Base-by-base conservation (phyloP, 92 coral and sea anemone genomes). In the Pocillopora grandis region DNA sequence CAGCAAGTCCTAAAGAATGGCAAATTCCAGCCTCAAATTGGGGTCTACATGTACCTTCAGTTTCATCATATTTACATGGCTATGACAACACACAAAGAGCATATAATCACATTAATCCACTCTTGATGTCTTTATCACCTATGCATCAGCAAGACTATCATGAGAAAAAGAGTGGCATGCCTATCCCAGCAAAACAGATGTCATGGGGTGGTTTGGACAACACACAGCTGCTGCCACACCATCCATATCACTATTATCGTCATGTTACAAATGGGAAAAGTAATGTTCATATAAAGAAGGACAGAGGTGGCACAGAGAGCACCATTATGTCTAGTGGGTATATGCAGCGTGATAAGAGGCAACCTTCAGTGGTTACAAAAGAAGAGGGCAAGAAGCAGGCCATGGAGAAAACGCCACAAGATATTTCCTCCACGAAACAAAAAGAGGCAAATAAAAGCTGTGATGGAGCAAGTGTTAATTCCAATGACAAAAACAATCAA, bases 41-140 rank as follows among this genome's bases (percentile, higher is more conserved):
- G 36, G 55, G 17, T 33, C 6, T 27, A 27, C 27, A 27, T 27
- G 27, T 68, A 15, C 72, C 52, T 68, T 35, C 36, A 48, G 31
- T 33, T 68, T 48, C 72, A 68, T 19, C 72, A 1, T 33, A 13
- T 10, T 10, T 68, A 14, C 72, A 68, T 33, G 72, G 72, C 72
- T 68, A 10, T 68, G 48, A 68, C 55, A 31, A 35, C 17, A 31
- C 72, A 68, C 72, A 68, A 68, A 35, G 48, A 15, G 16, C 72
- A 27, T 68, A 35, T 42, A 42, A 42, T n/a, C 20, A 68, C 55
- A 68, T 68, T 37, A 68, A 68, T 68, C 48, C 31, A 3, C 17
- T 68, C 72, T 31, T 68, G 72, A 68, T 68, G 72, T 37, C 71
- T 23, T 6, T 21, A n/a, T 37, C 71, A 21, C 71, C 71, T 66